phyloP scores from a whole-genome alignment of 2,113 vertebrate species.

The Bubo bubo region DNA sequence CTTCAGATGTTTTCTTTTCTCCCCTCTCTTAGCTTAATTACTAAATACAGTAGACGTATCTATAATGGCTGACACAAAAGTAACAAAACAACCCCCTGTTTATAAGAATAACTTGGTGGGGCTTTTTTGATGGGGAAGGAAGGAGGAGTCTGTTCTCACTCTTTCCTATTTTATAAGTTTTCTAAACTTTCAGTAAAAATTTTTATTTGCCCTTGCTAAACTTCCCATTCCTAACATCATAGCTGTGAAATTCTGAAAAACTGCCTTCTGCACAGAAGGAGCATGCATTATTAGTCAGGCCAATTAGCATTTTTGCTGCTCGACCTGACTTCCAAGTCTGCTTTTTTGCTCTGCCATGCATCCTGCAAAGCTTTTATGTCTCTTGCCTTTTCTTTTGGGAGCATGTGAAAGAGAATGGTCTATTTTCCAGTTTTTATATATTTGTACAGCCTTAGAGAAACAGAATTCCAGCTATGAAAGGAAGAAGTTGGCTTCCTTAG shows the following conservation, averaged over 20 bases:
- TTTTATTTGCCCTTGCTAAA: not conserved
- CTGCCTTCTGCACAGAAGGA: not conserved
- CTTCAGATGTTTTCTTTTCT: not conserved
- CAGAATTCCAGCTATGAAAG: not conserved
- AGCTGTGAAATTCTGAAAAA: not conserved
- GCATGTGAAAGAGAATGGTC: constrained; percentile 9
- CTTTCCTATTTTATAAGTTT: not conserved
- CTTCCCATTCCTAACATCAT: not conserved
- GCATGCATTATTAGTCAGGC: not conserved
- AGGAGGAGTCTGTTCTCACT: not conserved
- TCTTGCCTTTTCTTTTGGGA: constrained; percentile 75
- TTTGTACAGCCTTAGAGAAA: constrained; percentile 19
- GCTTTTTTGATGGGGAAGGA: not conserved
- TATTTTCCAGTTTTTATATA: constrained; percentile 51
- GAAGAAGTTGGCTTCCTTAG: not conserved
- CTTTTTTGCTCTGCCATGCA: constrained; percentile 76
- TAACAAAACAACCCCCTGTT: not conserved
- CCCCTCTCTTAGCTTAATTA: not conserved
- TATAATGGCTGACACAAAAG: not conserved
- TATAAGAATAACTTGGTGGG: not conserved
- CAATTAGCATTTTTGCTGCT: not conserved
- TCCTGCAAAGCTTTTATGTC: constrained; percentile 74
- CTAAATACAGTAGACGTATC: not conserved
- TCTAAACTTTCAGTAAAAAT: not conserved
- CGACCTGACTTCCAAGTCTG: constrained; percentile 77